Evolutionary conservation across 92 coral and sea anemone genomes (phyloP).

Genomic region (Paramuricea clavata): DNA sequence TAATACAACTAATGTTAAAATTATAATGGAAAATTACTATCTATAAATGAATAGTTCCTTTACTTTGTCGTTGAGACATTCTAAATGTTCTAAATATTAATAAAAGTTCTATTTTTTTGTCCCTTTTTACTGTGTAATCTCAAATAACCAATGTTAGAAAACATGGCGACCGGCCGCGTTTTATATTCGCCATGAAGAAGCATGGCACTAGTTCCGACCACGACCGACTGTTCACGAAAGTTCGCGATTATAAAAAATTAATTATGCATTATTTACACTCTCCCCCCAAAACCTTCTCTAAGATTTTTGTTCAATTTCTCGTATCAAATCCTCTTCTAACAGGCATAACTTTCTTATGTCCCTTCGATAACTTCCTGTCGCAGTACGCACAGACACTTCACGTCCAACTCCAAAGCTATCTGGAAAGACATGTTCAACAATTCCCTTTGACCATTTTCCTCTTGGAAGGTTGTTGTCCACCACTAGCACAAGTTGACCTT

Average conservation of each 20-base stretch:
- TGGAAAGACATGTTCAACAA: slow-evolving; percentile 17
- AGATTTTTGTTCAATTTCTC: not conserved
- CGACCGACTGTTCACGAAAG: not conserved
- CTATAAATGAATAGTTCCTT: too few relatives aligned
- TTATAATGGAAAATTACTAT: not conserved
- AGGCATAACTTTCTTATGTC: slow-evolving; percentile 28
- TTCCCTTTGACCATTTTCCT: slow-evolving; percentile 42
- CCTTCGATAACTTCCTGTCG: slow-evolving; percentile 10
- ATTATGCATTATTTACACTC: not conserved
- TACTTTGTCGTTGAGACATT: too few relatives aligned
- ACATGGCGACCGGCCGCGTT: not conserved
- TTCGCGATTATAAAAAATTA: not conserved
- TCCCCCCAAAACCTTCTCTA: not conserved
- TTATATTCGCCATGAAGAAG: not conserved
- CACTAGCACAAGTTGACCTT: slow-evolving; percentile 49
- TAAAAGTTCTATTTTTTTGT: not conserved
- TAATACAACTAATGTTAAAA: not conserved
- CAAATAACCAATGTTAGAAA: not conserved
- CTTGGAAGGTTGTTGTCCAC: slow-evolving; percentile 31
- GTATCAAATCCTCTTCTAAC: slow-evolving; percentile 9
- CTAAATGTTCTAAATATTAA: not conserved
- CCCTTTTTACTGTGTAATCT: not conserved
- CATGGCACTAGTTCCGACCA: not conserved
- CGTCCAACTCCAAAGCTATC: slow-evolving; percentile 22
- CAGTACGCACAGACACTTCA: slow-evolving; percentile 18